phyloP scores from a whole-genome alignment of 1,140 invertebrate genomes.

The Cheumatopsyche charites region DNA sequence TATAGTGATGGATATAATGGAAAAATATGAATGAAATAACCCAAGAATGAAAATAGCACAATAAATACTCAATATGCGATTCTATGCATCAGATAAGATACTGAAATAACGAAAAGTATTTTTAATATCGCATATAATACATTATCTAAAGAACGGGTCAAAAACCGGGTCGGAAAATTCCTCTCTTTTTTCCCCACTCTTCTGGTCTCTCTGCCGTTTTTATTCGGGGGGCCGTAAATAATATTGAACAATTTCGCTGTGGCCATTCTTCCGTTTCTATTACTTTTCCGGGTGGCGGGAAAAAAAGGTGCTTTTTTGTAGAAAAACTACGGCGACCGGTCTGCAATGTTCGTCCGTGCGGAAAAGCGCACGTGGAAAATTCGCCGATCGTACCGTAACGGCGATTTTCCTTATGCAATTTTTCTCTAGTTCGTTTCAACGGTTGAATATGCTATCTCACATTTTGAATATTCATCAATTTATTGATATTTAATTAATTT shows the following conservation, averaged over 20 bases:
- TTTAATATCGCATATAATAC: no score
- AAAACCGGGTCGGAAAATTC: slow-evolving; percentile 4
- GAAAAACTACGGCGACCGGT: not conserved
- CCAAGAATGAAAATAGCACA: no score
- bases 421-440: not conserved
- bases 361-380: slow-evolving; percentile 22
- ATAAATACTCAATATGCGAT: no score
- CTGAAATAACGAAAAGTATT: not conserved
- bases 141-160: slow-evolving; percentile 20
- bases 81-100: not conserved
- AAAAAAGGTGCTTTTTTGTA: slow-evolving; percentile 10
- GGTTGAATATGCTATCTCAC: no score
- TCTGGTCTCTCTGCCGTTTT: slow-evolving; percentile 26
- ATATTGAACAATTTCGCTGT: slow-evolving; percentile 39
- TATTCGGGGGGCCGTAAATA: slow-evolving; percentile 41
- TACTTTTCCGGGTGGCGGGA: slow-evolving; percentile 28
- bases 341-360: slow-evolving; percentile 11
- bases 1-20: no score
- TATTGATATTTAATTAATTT: no score
- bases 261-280: slow-evolving; percentile 39
- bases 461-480: no score
- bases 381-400: not conserved
- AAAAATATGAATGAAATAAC: no score
- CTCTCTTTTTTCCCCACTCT: not conserved
- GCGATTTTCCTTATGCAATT: slow-evolving; percentile 2